Conservation (phyloP, 2,113 vertebrate species). For the Anser cygnoides region DNA sequence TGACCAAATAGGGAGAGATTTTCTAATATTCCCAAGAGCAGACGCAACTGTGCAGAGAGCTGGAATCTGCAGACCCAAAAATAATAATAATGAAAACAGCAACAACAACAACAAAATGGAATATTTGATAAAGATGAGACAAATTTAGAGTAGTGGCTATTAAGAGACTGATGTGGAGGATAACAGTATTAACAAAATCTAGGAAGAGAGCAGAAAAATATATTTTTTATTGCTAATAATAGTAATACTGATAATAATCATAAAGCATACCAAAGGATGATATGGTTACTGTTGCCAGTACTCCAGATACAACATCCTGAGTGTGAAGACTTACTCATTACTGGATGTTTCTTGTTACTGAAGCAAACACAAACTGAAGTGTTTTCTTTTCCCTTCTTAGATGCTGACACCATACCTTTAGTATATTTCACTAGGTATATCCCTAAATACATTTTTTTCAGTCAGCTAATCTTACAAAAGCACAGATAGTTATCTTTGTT, state of each 20-base stretch:
- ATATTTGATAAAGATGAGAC: neutral
- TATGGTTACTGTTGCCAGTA: neutral
- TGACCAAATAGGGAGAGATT: constrained; percentile 40
- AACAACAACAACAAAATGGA: neutral
- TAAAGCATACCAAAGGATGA: neutral
- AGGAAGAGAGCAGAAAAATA: neutral
- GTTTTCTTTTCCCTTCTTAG: neutral
- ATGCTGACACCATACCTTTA: neutral
- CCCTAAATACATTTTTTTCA: neutral
- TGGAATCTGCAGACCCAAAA: neutral
- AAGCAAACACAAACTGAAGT: neutral
- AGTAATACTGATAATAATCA: neutral
- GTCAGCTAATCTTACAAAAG: neutral
- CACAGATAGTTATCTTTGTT: neutral
- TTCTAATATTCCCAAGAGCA: neutral
- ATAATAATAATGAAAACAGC: neutral
- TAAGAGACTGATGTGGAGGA: neutral
- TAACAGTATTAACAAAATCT: neutral
- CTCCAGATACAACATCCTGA: rapidly evolving
- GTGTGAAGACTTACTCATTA: neutral
- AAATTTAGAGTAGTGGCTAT: neutral
- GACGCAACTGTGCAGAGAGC: neutral
- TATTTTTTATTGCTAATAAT: neutral
- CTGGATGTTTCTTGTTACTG: neutral
- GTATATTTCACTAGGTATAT: neutral